Percentiles rank a stretch among this genome's conserved stretches.
Evolutionary conservation across 2,113 vertebrate genomes (phyloP).

Genomic region (Baryphthengus martii): DNA sequence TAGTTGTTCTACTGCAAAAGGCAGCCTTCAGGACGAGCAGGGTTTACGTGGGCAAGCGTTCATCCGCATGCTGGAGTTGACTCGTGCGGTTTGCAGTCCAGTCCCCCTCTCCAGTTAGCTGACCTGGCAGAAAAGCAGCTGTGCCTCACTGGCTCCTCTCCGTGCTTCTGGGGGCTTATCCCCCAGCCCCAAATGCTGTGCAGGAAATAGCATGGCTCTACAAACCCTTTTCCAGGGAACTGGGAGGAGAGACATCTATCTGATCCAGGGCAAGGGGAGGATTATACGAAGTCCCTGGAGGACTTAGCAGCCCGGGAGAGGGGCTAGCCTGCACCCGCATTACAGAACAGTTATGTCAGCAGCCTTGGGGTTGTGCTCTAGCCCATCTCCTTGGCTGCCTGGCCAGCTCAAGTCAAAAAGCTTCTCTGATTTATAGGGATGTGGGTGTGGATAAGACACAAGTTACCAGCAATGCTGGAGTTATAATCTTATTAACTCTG

Average conservation of each 20-base stretch:
- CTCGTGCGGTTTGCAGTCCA: not conserved
- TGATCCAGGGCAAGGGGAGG: not conserved
- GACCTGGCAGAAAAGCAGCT: not conserved
- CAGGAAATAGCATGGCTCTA: not conserved
- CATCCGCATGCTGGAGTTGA: not conserved
- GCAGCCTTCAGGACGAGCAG: not conserved
- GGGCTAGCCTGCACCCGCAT: not conserved
- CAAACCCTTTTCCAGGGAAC: not conserved
- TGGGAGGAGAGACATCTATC: not conserved
- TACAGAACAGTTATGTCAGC: conserved; percentile 13
- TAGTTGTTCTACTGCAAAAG: not conserved
- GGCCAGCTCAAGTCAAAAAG: not conserved
- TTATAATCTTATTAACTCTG: conserved; percentile 38
- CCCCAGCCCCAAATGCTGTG: not conserved
- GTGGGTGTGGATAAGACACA: conserved; percentile 10
- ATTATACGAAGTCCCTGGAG: not conserved
- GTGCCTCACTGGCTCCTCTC: not conserved
- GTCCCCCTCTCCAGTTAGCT: not conserved
- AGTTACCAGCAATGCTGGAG: conserved; percentile 6
- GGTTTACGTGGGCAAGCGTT: not conserved
- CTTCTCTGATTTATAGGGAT: conserved; percentile 1
- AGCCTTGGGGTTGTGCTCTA: not conserved
- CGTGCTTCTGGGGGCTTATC: not conserved
- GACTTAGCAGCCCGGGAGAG: not conserved
- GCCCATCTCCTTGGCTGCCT: not conserved